Conservation (phyloP, 2,888 invertebrate genomes). For the Nemurella pictetii region DNA sequence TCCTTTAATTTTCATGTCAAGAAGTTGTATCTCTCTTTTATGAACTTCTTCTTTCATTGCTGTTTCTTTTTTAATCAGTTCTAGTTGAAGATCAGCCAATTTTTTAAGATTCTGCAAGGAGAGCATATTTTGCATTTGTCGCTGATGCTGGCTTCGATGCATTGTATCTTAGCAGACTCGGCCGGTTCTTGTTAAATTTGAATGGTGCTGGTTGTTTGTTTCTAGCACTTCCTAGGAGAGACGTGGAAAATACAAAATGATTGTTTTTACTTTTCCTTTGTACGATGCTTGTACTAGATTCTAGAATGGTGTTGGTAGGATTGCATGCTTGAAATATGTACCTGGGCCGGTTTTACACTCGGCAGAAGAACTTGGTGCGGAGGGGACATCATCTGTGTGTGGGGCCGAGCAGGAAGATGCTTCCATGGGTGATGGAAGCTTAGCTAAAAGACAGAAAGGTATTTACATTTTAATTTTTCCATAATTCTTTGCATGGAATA, state of each 20-base stretch:
- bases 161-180: neutral
- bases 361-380: neutral
- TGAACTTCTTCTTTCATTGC: neutral
- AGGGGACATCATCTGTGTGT: neutral
- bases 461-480: neutral
- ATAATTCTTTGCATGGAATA: neutral
- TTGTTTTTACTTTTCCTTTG: neutral
- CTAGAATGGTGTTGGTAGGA: neutral
- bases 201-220: neutral
- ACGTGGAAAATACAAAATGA: neutral
- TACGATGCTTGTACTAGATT: neutral
- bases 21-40: too few species aligned
- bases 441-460: neutral
- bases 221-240: neutral
- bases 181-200: neutral
- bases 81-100: neutral
- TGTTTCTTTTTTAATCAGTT: neutral
- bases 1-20: too few species aligned
- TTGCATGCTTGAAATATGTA: neutral
- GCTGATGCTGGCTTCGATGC: neutral
- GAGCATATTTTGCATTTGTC: neutral
- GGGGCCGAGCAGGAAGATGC: neutral
- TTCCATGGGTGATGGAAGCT: neutral
- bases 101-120: neutral
- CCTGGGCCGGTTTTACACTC: neutral